A percentile compares a stretch with the other conserved stretches of the same genome.
phyloP scores from a whole-genome alignment of 1,140 invertebrate genomes.

The Cydia strobilella region DNA sequence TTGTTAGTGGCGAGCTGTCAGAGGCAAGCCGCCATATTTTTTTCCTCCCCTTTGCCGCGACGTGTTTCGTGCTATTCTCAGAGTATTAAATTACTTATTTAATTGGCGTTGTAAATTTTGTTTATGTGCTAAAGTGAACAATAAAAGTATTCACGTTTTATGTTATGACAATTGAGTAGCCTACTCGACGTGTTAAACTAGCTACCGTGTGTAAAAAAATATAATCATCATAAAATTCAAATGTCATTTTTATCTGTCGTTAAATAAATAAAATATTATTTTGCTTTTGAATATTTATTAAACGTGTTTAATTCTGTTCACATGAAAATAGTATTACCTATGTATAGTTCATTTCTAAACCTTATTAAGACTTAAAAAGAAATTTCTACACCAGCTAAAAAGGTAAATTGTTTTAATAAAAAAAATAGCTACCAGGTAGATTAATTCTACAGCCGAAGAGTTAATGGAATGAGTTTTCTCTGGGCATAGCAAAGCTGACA shows the following conservation, averaged over 20 bases:
- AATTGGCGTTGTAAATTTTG: conserved; percentile 30
- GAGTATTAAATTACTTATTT: conserved; percentile 32
- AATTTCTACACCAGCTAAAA: no score
- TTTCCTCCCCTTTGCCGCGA: conserved; percentile 19
- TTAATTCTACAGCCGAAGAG: no score
- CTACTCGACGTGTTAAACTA: background rate
- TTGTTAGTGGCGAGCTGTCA: conserved; percentile 20
- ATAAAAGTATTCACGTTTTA: conserved; percentile 2
- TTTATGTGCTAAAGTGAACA: conserved; percentile 27
- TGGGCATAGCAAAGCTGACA: no score
- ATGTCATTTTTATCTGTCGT: background rate
- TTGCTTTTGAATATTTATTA: background rate
- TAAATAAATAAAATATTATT: background rate
- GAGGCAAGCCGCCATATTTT: conserved; percentile 17
- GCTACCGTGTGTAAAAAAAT: background rate
- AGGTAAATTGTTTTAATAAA: no score
- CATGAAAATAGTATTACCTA: background rate
- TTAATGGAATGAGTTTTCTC: no score
- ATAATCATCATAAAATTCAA: background rate
- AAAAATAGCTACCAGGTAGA: background rate
- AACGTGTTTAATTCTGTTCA: no score
- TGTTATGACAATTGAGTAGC: conserved; percentile 19
- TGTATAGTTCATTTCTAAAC: no score
- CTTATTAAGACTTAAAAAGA: no score
- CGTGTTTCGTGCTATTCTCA: conserved; percentile 17